These are phyloP conservation scores for Fopius arisanus DNA, from an alignment of 1,140 invertebrate genomes.

Conservation along the genomic window DNA sequence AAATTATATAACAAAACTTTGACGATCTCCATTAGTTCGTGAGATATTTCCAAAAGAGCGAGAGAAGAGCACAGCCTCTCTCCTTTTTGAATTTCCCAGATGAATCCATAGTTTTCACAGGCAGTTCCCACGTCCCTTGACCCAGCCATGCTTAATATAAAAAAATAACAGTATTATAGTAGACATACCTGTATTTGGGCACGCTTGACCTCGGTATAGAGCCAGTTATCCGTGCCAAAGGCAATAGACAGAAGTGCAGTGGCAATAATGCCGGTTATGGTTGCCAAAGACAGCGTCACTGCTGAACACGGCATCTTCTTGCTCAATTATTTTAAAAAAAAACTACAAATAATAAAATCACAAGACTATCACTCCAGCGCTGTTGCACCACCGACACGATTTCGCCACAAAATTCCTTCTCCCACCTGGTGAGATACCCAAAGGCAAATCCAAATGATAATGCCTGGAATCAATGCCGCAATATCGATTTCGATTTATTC, in stretches of 20 bases:
- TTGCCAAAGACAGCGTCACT: slow-evolving; percentile 91
- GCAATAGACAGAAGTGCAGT: slow-evolving; percentile 90
- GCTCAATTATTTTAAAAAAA: slow-evolving; percentile 23
- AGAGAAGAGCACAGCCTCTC: too few relatives aligned
- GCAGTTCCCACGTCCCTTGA: too few relatives aligned
- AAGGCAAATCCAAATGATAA: slow-evolving; percentile 6
- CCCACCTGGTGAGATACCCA: not conserved
- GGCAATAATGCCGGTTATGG: slow-evolving; percentile 91
- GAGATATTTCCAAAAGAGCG: too few relatives aligned
- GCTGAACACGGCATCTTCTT: slow-evolving; percentile 91
- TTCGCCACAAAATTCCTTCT: not conserved
- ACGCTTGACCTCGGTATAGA: slow-evolving; percentile 89
- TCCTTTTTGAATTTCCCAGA: too few relatives aligned
- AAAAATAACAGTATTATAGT: not conserved
- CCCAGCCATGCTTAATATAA: not conserved
- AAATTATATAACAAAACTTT: too few relatives aligned
- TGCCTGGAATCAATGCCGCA: not conserved
- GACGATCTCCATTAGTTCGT: too few relatives aligned
- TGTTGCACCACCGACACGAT: not conserved
- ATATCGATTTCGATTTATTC: not conserved
- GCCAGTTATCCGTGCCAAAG: slow-evolving; percentile 95
- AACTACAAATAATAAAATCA: not conserved
- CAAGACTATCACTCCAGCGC: not conserved
- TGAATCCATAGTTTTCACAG: too few relatives aligned
- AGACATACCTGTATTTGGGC: slow-evolving; percentile 81